Evolutionary conservation across 1,140 invertebrate genomes (phyloP).

Genomic region (Zelostemma sp.): DNA sequence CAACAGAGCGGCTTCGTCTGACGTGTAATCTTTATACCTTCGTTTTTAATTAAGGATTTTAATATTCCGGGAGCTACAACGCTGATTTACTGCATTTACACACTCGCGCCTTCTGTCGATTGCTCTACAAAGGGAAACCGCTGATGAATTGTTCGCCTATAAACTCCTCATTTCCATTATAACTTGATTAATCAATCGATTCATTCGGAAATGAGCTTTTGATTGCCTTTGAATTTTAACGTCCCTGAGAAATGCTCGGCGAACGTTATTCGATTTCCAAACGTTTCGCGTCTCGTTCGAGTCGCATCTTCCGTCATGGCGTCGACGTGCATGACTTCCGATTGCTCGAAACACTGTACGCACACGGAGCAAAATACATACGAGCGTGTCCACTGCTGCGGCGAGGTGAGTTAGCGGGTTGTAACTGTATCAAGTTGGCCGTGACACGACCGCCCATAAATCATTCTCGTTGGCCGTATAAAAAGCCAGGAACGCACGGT

Average conservation of each 20-base stretch:
- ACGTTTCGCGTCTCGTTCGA: constrained; percentile 12
- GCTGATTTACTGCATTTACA: constrained; percentile 56
- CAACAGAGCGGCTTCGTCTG: constrained; percentile 47
- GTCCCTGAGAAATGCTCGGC: not conserved
- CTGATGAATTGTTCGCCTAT: not conserved
- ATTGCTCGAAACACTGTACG: constrained; percentile 40
- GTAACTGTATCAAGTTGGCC: constrained; percentile 68
- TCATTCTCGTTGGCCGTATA: constrained; percentile 54
- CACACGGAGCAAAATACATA: constrained; percentile 21
- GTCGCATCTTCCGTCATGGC: constrained; percentile 24
- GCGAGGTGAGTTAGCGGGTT: constrained; percentile 62
- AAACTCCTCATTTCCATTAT: not conserved
- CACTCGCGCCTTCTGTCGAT: constrained; percentile 27
- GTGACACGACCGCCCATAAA: constrained; percentile 66
- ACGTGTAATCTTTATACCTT: constrained; percentile 53
- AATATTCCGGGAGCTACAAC: constrained; percentile 56
- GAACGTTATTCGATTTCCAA: not conserved
- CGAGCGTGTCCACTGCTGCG: constrained; percentile 21
- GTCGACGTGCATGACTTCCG: constrained; percentile 46
- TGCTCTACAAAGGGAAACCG: not conserved
- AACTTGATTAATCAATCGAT: constrained; percentile 1
- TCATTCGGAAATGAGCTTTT: not conserved
- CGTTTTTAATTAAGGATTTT: constrained; percentile 64
- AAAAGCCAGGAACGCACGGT: constrained; percentile 41
- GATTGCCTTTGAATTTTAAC: not conserved